phyloP scores from a whole-genome alignment of 2,888 invertebrate genomes.

The Allacma fusca region DNA sequence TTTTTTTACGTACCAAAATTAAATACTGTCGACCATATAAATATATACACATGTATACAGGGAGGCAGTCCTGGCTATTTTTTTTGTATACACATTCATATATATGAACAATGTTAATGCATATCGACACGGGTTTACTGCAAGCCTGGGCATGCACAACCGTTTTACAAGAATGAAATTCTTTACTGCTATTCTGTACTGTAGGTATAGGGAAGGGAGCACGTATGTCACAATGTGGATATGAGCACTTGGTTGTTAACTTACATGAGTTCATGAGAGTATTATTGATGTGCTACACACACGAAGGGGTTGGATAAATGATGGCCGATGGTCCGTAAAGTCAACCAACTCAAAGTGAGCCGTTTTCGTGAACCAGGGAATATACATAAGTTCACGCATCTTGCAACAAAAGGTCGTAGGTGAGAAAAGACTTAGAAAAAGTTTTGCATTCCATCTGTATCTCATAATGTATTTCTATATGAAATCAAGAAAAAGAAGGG shows the following conservation, averaged over 20 bases:
- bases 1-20: too few species aligned
- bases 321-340: constrained; percentile 45
- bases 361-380: constrained; percentile 27
- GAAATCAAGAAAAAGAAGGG: neutral
- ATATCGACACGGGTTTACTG: too few species aligned
- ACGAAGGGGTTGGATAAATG: constrained; percentile 43
- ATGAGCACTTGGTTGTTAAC: constrained; percentile 28
- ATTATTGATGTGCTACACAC: constrained; percentile 45
- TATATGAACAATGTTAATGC: too few species aligned
- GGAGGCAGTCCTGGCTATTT: too few species aligned
- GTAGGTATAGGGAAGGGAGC: neutral
- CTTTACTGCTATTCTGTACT: too few species aligned
- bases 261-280: constrained; percentile 39
- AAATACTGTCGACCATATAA: too few species aligned
- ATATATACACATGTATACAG: too few species aligned
- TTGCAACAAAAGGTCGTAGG: constrained; percentile 40
- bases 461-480: constrained; percentile 6
- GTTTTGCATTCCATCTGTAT: constrained; percentile 35
- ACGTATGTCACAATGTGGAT: constrained; percentile 20
- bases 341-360: constrained; percentile 45
- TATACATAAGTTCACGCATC: constrained; percentile 32
- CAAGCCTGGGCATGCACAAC: too few species aligned
- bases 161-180: too few species aligned
- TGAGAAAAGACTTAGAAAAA: constrained; percentile 24
- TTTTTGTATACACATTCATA: too few species aligned